A percentile compares a stretch with the other conserved stretches of the same genome.
phyloP scores from a whole-genome alignment of 2,888 invertebrate genomes.

The Microctonus aethiopoides region DNA sequence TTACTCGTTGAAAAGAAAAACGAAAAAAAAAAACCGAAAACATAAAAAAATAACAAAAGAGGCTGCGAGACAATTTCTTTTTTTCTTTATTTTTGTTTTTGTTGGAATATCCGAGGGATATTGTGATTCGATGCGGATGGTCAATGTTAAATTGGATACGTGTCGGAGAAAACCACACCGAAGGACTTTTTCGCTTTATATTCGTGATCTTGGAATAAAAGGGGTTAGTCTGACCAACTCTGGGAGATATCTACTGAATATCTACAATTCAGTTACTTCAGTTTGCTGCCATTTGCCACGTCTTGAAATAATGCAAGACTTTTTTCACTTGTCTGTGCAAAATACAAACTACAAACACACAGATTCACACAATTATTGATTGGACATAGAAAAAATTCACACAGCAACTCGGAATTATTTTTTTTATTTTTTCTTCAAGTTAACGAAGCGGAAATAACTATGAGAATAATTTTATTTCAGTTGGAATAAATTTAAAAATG shows the following conservation, averaged over 20 bases:
- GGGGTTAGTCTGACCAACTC: not conserved
- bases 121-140: conserved; percentile 3
- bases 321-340: not conserved
- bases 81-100: not conserved
- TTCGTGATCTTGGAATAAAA: not conserved
- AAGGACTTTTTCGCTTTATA: not conserved
- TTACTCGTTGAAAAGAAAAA: not conserved
- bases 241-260: not conserved
- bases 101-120: not conserved
- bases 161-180: not conserved
- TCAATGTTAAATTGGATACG: conserved; percentile 2
- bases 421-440: too few species aligned
- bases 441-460: too few species aligned
- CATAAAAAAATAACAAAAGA: not conserved
- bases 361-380: too few species aligned
- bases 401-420: too few species aligned
- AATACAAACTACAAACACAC: not conserved
- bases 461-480: too few species aligned
- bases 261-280: not conserved
- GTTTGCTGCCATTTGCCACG: too few species aligned
- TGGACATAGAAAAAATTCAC: too few species aligned
- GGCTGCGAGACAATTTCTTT: not conserved
- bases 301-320: not conserved
- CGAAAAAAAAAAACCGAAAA: not conserved
- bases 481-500: too few species aligned